phyloP scores from a whole-genome alignment of 2,113 vertebrate species.

The Etheostoma spectabile region DNA sequence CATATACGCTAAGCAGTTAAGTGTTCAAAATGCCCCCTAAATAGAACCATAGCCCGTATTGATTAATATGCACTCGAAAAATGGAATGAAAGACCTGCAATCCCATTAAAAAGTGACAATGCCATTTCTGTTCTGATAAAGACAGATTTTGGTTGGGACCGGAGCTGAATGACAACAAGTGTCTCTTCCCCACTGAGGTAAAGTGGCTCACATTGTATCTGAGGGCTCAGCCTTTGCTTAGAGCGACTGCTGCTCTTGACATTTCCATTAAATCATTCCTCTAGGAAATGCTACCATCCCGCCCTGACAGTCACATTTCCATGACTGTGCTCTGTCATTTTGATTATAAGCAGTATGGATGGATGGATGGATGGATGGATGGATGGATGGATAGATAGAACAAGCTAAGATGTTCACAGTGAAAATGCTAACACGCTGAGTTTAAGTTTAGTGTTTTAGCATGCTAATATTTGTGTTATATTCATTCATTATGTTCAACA shows the following conservation, averaged over 20 bases:
- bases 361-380: slow-evolving; percentile 25
- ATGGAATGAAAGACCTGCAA: slow-evolving; percentile 62
- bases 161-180: slow-evolving; percentile 76
- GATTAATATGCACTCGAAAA: slow-evolving; percentile 74
- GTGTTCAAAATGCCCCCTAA: slow-evolving; percentile 49
- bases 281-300: slow-evolving; percentile 47
- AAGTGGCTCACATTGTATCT: slow-evolving; percentile 57
- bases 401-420: not conserved
- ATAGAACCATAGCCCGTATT: slow-evolving; percentile 57
- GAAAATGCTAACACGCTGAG: not conserved
- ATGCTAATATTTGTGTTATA: not conserved
- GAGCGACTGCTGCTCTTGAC: slow-evolving; percentile 74
- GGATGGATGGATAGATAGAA: slow-evolving; percentile 21
- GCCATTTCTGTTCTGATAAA: slow-evolving; percentile 78
- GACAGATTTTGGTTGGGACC: slow-evolving; percentile 62
- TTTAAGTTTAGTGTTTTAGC: not conserved
- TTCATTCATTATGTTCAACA: not conserved
- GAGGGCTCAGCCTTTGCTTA: slow-evolving; percentile 66
- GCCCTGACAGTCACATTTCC: slow-evolving; percentile 35
- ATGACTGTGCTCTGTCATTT: slow-evolving; percentile 37
- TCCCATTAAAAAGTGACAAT: slow-evolving; percentile 77
- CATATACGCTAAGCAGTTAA: slow-evolving; percentile 28
- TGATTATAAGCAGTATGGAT: slow-evolving; percentile 17
- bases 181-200: slow-evolving; percentile 61
- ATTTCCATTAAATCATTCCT: slow-evolving; percentile 78